Evolutionary conservation across 2,113 vertebrate species (phyloP).

Genomic region (Platichthys stellatus): DNA sequence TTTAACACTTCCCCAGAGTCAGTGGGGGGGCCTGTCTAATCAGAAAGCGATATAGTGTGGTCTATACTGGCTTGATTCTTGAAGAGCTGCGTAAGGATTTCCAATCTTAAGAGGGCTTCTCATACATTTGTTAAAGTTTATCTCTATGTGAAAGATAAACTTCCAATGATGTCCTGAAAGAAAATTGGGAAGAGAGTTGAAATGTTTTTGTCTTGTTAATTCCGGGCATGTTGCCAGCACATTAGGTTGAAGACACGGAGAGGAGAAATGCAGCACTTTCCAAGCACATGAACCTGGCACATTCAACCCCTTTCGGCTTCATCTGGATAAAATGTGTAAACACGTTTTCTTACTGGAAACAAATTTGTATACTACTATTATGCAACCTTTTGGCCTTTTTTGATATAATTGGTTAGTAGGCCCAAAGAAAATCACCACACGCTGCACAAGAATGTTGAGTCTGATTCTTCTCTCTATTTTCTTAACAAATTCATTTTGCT

Average conservation of each 20-base stretch:
- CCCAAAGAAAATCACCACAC: neutral
- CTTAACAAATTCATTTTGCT: neutral
- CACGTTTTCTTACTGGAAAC: slow-evolving; percentile 12
- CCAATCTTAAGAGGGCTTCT: neutral
- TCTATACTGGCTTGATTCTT: slow-evolving; percentile 30
- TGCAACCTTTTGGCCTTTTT: slow-evolving; percentile 12
- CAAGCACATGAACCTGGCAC: slow-evolving; percentile 59
- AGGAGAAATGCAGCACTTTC: slow-evolving; percentile 59
- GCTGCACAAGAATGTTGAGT: neutral
- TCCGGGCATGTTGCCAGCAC: slow-evolving; percentile 64
- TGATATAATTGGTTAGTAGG: slow-evolving; percentile 9
- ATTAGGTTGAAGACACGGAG: slow-evolving; percentile 66
- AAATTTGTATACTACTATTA: neutral
- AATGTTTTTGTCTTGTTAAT: slow-evolving; percentile 66
- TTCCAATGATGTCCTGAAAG: slow-evolving; percentile 8
- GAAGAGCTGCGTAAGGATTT: neutral
- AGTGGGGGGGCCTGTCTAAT: slow-evolving; percentile 48
- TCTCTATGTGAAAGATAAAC: slow-evolving; percentile 26
- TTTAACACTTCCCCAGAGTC: slow-evolving; percentile 55
- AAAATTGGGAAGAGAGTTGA: slow-evolving; percentile 47
- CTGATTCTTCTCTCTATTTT: slow-evolving; percentile 2
- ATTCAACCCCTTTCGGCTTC: slow-evolving; percentile 34
- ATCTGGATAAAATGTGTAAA: slow-evolving; percentile 54
- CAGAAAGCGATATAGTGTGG: slow-evolving; percentile 43
- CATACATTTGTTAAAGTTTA: slow-evolving; percentile 5